Conservation (phyloP, 2,113 vertebrate genomes). For the Menura novaehollandiae region DNA sequence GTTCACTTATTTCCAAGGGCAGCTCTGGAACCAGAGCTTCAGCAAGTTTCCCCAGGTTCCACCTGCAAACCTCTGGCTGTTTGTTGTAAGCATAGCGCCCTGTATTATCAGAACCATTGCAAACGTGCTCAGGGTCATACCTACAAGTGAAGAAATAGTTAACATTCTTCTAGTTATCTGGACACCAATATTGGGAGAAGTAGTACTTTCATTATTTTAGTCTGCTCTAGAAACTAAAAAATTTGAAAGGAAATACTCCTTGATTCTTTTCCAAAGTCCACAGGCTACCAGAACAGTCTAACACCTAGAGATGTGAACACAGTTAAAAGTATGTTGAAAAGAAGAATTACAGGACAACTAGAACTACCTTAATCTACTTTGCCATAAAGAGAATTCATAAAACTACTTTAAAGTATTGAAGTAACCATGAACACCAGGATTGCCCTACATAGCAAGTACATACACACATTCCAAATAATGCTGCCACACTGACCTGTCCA, state of each 20-base stretch:
- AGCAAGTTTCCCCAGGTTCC: constrained; percentile 91
- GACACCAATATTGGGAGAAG: background rate
- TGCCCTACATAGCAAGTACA: background rate
- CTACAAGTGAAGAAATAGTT: constrained; percentile 59
- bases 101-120: constrained; percentile 89
- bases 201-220: background rate
- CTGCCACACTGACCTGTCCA: constrained; percentile 84
- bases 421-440: background rate
- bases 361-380: background rate
- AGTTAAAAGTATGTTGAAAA: background rate
- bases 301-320: background rate
- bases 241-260: background rate
- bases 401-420: background rate
- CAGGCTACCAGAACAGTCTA: background rate
- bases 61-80: constrained; percentile 90
- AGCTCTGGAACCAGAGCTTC: constrained; percentile 91
- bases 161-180: background rate
- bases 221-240: background rate
- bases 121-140: constrained; percentile 92
- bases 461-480: accelerated
- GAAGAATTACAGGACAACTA: background rate
- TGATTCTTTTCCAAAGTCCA: background rate
- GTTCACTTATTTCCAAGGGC: constrained; percentile 73
- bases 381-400: background rate
- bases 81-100: constrained; percentile 91